Conservation (phyloP, 2,888 invertebrate species). For the Acleris cristana region DNA sequence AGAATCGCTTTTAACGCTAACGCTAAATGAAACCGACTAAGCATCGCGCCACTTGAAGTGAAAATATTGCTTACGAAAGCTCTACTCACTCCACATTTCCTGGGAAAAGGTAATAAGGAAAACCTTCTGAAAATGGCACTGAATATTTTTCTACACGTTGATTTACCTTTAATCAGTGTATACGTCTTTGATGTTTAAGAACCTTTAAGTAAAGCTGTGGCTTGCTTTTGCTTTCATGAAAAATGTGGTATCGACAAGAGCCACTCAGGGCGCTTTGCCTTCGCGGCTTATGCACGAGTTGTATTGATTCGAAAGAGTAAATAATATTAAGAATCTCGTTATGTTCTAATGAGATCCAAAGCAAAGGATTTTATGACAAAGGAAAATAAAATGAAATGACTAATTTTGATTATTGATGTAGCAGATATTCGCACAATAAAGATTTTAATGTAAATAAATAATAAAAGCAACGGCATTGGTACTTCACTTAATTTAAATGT, state of each 20-base stretch:
- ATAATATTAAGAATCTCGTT: conserved; percentile 22
- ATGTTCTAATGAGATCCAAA: conserved; percentile 1
- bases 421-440: neutral
- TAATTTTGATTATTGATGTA: neutral
- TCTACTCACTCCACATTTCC: conserved; percentile 30
- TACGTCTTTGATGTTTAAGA: conserved; percentile 53
- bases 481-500: neutral
- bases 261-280: conserved; percentile 44
- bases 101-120: conserved; percentile 41
- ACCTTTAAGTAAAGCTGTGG: conserved; percentile 53
- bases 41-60: conserved; percentile 43
- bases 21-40: conserved; percentile 38
- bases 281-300: conserved; percentile 43
- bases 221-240: conserved; percentile 44
- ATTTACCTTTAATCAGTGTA: conserved; percentile 54
- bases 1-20: conserved; percentile 28
- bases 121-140: conserved; percentile 45
- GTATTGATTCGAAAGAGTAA: conserved; percentile 37
- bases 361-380: neutral
- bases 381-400: neutral
- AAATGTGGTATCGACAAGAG: conserved; percentile 39
- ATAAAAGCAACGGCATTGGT: conserved; percentile 1
- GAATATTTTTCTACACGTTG: conserved; percentile 49
- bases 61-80: conserved; percentile 48
- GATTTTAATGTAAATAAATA: neutral